phyloP scores from a whole-genome alignment of 2,888 invertebrate species.

The Polia nebulosa region DNA sequence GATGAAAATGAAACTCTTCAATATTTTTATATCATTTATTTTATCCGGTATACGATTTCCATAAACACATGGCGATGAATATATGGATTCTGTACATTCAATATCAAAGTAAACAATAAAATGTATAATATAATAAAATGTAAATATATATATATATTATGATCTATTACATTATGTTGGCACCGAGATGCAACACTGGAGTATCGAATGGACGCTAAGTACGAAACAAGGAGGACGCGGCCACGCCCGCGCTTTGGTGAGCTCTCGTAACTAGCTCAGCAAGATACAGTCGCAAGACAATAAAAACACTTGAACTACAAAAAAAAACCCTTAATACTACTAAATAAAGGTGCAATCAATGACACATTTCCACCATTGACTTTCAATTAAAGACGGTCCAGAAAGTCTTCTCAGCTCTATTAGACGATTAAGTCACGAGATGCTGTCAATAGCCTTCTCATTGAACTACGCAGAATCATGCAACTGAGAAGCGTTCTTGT shows the following conservation, averaged over 20 bases:
- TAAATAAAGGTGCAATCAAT: neutral
- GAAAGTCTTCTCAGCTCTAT: neutral
- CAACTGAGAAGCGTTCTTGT: neutral
- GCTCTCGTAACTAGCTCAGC: conserved; percentile 1
- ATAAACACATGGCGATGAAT: conserved; percentile 87
- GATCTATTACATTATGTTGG: conserved; percentile 85
- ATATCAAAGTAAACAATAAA: conserved; percentile 88
- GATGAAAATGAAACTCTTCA: conserved; percentile 73
- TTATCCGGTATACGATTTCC: conserved; percentile 87
- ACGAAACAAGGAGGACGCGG: conserved; percentile 45
- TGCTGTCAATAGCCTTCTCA: neutral
- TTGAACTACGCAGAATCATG: neutral
- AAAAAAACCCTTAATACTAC: neutral
- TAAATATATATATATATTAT: conserved; percentile 87
- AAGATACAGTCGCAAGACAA: neutral
- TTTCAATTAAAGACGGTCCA: neutral
- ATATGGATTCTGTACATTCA: conserved; percentile 87
- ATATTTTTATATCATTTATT: conserved; percentile 83
- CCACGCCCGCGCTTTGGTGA: conserved; percentile 35
- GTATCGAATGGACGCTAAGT: conserved; percentile 84
- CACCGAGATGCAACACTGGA: conserved; percentile 82
- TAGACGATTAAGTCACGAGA: neutral
- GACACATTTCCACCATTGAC: neutral
- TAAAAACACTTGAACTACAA: no score
- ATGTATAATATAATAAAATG: conserved; percentile 87